phyloP scores from a whole-genome alignment of 1,140 invertebrate genomes.

The Pseudoatta argentina region DNA sequence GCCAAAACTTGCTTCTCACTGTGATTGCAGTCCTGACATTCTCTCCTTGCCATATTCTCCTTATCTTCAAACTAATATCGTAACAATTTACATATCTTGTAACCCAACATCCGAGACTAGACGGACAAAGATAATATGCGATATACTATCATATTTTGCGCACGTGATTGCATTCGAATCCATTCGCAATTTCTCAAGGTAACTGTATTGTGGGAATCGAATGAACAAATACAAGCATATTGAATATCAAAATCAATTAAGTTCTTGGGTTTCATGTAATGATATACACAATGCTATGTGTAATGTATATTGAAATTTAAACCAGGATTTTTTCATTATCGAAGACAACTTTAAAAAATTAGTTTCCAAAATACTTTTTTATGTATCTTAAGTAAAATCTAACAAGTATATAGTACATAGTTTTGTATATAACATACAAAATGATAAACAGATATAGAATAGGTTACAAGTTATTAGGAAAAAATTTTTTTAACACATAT shows the following conservation, averaged over 20 bases:
- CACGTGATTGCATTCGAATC: slow-evolving; percentile 24
- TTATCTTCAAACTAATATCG: slow-evolving; percentile 58
- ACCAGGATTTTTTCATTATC: background rate
- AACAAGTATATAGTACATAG: background rate
- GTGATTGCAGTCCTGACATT: slow-evolving; percentile 41
- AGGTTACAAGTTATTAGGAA: background rate
- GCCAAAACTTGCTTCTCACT: slow-evolving; percentile 38
- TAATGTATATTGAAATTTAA: background rate
- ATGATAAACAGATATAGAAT: background rate
- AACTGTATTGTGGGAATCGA: background rate
- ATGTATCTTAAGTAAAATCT: background rate
- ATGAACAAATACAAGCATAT: background rate
- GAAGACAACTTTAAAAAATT: background rate
- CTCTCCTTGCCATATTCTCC: slow-evolving; percentile 24
- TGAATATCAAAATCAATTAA: background rate
- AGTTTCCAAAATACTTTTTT: background rate
- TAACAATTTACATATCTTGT: slow-evolving; percentile 56
- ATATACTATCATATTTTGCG: slow-evolving; percentile 7
- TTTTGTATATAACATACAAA: background rate
- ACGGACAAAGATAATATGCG: slow-evolving; percentile 5
- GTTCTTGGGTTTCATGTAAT: background rate
- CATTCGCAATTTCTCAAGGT: slow-evolving; percentile 13
- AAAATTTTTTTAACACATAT: background rate
- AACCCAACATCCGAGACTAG: slow-evolving; percentile 30
- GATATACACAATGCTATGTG: background rate